Percentiles rank a stretch among this genome's conserved stretches.
Conservation (phyloP, 2,113 vertebrate species). For the Casuarius casuarius region DNA sequence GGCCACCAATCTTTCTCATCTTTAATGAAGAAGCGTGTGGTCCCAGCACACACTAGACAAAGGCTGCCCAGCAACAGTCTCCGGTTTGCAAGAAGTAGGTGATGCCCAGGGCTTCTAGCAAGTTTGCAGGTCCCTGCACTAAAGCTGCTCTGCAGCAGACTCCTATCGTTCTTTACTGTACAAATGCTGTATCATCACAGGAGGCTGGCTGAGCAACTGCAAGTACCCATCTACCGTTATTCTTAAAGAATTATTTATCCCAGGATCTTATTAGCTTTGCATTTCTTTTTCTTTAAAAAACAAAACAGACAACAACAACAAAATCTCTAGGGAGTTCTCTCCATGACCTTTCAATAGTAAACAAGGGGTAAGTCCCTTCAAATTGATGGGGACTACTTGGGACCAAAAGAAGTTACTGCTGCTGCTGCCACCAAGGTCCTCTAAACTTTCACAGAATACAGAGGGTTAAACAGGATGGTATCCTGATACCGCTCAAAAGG, state of each 20-base stretch:
- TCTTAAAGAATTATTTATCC: slow-evolving; percentile 8
- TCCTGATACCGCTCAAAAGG: slow-evolving; percentile 47
- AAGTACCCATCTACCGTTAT: not conserved
- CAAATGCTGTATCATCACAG: not conserved
- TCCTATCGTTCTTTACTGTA: not conserved
- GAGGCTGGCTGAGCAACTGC: not conserved
- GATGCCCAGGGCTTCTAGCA: not conserved
- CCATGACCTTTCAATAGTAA: slow-evolving; percentile 54
- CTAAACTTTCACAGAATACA: slow-evolving; percentile 43
- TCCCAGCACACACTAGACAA: not conserved
- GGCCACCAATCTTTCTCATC: slow-evolving; percentile 33
- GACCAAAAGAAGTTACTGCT: slow-evolving; percentile 45
- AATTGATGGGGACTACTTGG: not conserved
- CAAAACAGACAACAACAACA: not conserved
- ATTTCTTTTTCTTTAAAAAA: slow-evolving; percentile 9
- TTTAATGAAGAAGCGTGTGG: slow-evolving; percentile 25
- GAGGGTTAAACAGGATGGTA: slow-evolving; percentile 15
- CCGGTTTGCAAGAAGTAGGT: not conserved
- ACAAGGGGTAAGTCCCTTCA: not conserved
- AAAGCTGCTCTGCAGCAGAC: not conserved
- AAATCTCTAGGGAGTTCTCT: slow-evolving; percentile 31
- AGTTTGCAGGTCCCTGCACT: not conserved
- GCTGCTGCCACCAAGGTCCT: slow-evolving; percentile 40
- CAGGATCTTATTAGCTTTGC: slow-evolving; percentile 23
- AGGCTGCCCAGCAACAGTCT: slow-evolving; percentile 12